Evolutionary conservation across 2,113 vertebrate genomes (phyloP).

Genomic region (Bos indicus): DNA sequence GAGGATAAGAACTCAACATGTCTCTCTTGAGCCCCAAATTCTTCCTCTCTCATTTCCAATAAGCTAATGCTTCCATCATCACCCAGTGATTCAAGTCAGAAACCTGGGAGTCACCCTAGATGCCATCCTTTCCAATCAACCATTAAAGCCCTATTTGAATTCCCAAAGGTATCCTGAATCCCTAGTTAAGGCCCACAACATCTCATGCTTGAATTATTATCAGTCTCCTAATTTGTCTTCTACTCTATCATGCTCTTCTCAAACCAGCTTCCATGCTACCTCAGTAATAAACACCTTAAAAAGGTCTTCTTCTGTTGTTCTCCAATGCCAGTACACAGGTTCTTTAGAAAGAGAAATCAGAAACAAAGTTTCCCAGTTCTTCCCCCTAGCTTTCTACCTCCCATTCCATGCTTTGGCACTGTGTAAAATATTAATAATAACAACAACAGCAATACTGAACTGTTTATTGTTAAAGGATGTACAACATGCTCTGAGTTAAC

Average conservation of each 20-base stretch:
- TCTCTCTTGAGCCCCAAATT: not conserved
- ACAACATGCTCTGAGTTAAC: not conserved
- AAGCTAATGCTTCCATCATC: not conserved
- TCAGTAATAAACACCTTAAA: not conserved
- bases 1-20: not conserved
- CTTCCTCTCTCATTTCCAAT: not conserved
- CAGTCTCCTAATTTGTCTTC: not conserved
- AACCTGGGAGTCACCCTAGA: not conserved
- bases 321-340: not conserved
- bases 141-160: constrained; percentile 1
- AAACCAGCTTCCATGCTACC: not conserved
- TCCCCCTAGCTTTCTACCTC: not conserved
- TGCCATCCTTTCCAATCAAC: not conserved
- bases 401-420: not conserved
- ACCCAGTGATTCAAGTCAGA: not conserved
- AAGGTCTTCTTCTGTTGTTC: not conserved
- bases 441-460: not conserved
- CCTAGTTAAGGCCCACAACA: not conserved
- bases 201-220: not conserved
- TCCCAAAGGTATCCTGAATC: not conserved
- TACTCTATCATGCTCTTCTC: not conserved
- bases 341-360: not conserved
- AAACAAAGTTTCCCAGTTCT: not conserved
- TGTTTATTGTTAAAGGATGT: not conserved
- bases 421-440: not conserved